These are phyloP conservation scores for Crepidodera aurea DNA, from an alignment of 2,888 invertebrate genomes.

Conservation along the genomic window DNA sequence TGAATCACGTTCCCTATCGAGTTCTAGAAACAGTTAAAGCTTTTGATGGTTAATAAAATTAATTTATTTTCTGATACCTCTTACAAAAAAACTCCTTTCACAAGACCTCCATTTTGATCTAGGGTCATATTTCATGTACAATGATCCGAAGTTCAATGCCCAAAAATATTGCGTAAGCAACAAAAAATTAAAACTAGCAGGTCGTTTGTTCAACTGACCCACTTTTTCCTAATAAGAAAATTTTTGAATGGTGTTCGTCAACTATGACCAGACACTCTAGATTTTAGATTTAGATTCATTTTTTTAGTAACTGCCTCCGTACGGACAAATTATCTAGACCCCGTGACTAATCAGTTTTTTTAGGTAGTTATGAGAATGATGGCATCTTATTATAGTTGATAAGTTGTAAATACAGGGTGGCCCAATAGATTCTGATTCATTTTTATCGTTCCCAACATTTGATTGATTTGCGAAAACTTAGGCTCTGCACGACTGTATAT, in stretches of 20 bases:
- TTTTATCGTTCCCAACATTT: too few relatives aligned
- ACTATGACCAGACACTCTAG: slow-evolving; percentile 5
- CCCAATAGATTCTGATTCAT: too few relatives aligned
- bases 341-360: neutral
- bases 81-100: neutral
- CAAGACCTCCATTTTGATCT: neutral
- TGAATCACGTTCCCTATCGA: too few relatives aligned
- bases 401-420: too few relatives aligned
- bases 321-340: neutral
- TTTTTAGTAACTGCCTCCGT: neutral
- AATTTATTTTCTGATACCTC: too few relatives aligned
- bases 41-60: too few relatives aligned
- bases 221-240: neutral
- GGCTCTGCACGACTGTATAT: too few relatives aligned
- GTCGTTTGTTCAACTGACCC: neutral
- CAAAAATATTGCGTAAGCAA: neutral
- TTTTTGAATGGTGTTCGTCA: neutral
- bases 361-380: too few relatives aligned
- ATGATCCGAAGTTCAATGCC: neutral
- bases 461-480: too few relatives aligned
- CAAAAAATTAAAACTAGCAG: neutral
- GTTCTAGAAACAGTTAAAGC: too few relatives aligned
- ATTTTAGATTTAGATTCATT: neutral
- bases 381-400: too few relatives aligned
- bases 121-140: neutral